Percentiles rank a stretch among this genome's conserved stretches.
phyloP scores from a whole-genome alignment of 2,113 vertebrate species.

The Nymphicus hollandicus region DNA sequence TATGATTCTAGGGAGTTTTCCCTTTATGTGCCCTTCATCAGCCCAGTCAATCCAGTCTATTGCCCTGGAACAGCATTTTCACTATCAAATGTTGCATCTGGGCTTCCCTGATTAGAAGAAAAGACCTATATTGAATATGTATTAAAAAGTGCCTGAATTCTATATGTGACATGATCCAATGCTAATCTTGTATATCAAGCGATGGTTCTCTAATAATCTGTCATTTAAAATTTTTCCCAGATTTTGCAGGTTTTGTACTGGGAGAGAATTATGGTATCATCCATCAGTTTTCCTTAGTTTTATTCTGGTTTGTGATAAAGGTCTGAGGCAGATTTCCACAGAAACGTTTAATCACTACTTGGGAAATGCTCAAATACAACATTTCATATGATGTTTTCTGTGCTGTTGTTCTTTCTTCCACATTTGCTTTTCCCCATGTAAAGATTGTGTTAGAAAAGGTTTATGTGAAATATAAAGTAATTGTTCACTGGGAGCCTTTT shows the following conservation, averaged over 20 bases:
- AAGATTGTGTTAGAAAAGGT: constrained; percentile 3
- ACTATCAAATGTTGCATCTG: neutral
- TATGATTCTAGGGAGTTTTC: neutral
- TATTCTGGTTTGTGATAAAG: neutral
- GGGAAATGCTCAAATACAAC: constrained; percentile 6
- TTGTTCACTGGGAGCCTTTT: constrained; percentile 42
- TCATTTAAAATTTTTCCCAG: neutral
- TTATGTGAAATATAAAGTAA: neutral
- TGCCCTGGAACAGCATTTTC: neutral
- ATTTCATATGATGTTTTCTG: neutral
- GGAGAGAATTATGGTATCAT: neutral
- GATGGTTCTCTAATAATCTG: neutral
- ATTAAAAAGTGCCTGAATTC: neutral
- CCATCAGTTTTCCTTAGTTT: neutral
- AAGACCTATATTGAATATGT: neutral
- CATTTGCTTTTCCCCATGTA: neutral
- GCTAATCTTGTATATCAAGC: neutral
- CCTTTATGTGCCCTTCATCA: neutral
- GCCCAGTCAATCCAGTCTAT: neutral
- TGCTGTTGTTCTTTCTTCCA: constrained; percentile 12
- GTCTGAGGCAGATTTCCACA: neutral
- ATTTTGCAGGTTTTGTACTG: neutral
- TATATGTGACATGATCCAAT: neutral
- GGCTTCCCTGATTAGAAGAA: neutral
- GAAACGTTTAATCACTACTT: neutral